Evolutionary conservation across 92 coral and sea anemone species (phyloP).

Genomic region (Scolanthus callimorphus): DNA sequence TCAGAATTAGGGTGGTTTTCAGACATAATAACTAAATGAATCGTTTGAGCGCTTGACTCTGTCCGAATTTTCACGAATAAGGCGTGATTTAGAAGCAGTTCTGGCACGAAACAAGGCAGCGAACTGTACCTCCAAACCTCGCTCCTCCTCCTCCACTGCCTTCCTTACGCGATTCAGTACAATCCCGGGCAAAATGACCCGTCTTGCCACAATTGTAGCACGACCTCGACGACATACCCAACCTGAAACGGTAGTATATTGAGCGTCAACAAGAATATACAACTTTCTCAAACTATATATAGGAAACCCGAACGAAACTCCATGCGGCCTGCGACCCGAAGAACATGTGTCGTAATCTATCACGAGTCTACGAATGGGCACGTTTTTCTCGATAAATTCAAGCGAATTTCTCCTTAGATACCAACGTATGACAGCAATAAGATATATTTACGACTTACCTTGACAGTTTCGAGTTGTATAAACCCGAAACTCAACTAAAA

Average conservation of each 20-base stretch:
- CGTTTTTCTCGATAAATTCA: slow-evolving; percentile 1
- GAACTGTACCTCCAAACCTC: slow-evolving; percentile 33
- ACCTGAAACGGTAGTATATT: slow-evolving; percentile 6
- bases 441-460: slow-evolving; percentile 6
- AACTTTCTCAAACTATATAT: neutral
- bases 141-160: slow-evolving; percentile 20
- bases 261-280: neutral
- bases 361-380: slow-evolving; percentile 2
- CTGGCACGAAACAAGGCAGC: slow-evolving; percentile 6
- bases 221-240: slow-evolving; percentile 18
- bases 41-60: no score
- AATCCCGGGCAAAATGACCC: slow-evolving; percentile 53
- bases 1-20: no score
- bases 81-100: no score
- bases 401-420: neutral
- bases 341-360: slow-evolving; percentile 30
- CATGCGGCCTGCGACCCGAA: slow-evolving; percentile 9
- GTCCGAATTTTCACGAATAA: no score
- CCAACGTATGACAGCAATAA: neutral
- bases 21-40: no score
- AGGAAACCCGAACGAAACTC: neutral
- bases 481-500: slow-evolving; percentile 21
- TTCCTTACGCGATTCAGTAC: slow-evolving; percentile 18
- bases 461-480: slow-evolving; percentile 1
- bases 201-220: slow-evolving; percentile 39